Base-by-base conservation (phyloP, 2,888 invertebrate genomes). In the Apodemia zela region DNA sequence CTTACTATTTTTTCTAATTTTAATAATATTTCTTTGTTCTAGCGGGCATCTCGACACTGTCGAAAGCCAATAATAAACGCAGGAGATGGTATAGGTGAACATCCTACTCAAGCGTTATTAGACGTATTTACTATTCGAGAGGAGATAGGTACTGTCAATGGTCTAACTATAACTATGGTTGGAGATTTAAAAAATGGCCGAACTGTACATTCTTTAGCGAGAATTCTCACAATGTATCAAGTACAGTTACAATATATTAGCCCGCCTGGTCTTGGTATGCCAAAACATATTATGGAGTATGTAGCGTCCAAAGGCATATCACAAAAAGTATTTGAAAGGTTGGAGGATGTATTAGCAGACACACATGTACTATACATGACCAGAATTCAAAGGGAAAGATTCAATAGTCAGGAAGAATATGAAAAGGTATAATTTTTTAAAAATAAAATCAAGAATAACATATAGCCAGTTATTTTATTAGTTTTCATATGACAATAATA, bases 361-460 rank as follows among this genome's bases (percentile, higher is more conserved):
- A 99, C 99, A 0, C 99, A 99, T 87, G 99, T 99, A 0, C 90
- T 99, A 38, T 99, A 99, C 80, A 98, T 99, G 97, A 99, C 99
- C 0, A 94, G 99, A 72, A 98, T 99, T 73, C 99, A 99, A 83
- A 94, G 95, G 59, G 99, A 99, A 86, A 93, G 99, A 73, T 99
- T 99, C 82, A 82, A 93, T 8, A 94, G 94, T 45, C 93, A 95
- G 75, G 95, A 96, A 68, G 97, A 98, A 75, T 99, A 99, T 82
- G 93, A 97, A 67, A 93, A 95, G 93, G 98, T 98, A 90, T 80
- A 6, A 10, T 10, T 38, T 21, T 29, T 29, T 29, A 42, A 18
- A 11, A 61, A 17, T 60, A 60, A 60, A 18, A 25, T 63, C 29
- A 61, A 25, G 15, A 15, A 35, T 42, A 63, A 51, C 8, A 18